Percentiles rank a stretch among this genome's conserved stretches.
Evolutionary conservation across 1,140 invertebrate species (phyloP).

Genomic region (Anoplolepis gracilipes): DNA sequence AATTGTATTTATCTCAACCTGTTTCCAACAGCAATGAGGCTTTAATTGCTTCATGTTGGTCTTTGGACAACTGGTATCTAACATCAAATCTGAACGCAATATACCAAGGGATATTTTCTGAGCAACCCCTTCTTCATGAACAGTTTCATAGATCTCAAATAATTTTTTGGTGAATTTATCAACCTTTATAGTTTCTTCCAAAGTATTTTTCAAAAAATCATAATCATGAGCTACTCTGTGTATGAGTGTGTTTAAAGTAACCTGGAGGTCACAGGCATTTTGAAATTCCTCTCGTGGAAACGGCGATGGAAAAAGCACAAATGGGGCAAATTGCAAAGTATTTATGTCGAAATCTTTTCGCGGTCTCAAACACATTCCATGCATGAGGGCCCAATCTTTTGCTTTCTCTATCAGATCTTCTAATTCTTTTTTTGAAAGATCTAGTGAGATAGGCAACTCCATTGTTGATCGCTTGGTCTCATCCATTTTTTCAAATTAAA

Average conservation of each 20-base stretch:
- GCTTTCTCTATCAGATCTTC: conserved; percentile 90
- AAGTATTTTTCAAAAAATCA: conserved; percentile 91
- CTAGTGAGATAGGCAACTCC: conserved; percentile 80
- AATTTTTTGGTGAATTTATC: conserved; percentile 94
- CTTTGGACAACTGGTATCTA: conserved; percentile 86
- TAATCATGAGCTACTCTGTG: conserved; percentile 94
- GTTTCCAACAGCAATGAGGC: conserved; percentile 92
- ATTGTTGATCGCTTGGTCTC: conserved; percentile 37
- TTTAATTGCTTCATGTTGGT: conserved; percentile 62
- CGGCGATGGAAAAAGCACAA: conserved; percentile 93
- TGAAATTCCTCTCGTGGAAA: conserved; percentile 92
- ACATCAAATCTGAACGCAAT: conserved; percentile 91
- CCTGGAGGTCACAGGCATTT: conserved; percentile 91
- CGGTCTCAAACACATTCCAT: conserved; percentile 92
- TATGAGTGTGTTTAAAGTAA: conserved; percentile 93
- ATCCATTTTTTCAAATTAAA: not conserved
- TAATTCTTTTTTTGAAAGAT: conserved; percentile 87
- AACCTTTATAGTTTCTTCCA: conserved; percentile 90
- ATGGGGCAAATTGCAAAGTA: conserved; percentile 91
- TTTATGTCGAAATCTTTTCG: conserved; percentile 90
- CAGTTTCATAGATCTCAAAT: conserved; percentile 93
- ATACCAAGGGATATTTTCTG: conserved; percentile 89
- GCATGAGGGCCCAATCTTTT: conserved; percentile 94
- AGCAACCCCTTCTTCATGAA: conserved; percentile 89
- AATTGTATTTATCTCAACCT: conserved; percentile 92